Evolutionary conservation across 2,888 invertebrate genomes (phyloP).

Genomic region (Dorcus parallelipipedus): DNA sequence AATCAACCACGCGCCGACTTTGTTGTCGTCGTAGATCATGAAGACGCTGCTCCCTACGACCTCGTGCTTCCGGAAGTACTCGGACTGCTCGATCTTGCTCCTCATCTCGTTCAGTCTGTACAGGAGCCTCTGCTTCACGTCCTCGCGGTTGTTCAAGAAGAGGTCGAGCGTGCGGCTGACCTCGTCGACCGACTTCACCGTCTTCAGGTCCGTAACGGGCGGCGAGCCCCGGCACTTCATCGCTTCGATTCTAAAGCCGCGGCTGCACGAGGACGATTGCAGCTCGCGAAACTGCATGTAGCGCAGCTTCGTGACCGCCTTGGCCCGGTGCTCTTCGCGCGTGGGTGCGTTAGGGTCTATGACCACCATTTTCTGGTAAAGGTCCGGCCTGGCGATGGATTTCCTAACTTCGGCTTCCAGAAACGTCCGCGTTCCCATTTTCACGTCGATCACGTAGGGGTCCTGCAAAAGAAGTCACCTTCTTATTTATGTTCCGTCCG

Average conservation of each 20-base stretch:
- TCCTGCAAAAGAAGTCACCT: conserved; percentile 51
- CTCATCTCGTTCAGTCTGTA: conserved; percentile 75
- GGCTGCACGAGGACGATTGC: conserved; percentile 86
- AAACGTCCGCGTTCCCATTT: conserved; percentile 95
- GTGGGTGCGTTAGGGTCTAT: conserved; percentile 87
- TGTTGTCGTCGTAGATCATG: conserved; percentile 85
- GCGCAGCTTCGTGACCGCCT: conserved; percentile 90
- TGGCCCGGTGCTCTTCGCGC: conserved; percentile 71
- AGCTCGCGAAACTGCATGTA: conserved; percentile 96
- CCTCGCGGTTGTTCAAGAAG: conserved; percentile 67
- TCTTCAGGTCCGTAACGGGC: conserved; percentile 85
- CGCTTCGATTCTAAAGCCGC: conserved; percentile 95
- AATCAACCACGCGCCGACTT: conserved; percentile 92
- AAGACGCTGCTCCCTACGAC: conserved; percentile 92
- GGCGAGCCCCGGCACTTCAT: conserved; percentile 81
- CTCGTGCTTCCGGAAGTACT: conserved; percentile 84
- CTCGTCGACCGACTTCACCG: conserved; percentile 74
- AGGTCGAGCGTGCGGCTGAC: conserved; percentile 63
- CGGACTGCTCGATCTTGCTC: conserved; percentile 74
- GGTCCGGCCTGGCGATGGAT: conserved; percentile 74
- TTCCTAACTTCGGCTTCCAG: conserved; percentile 93
- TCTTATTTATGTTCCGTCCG: too few relatives aligned
- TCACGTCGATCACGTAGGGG: conserved; percentile 95
- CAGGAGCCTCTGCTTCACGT: conserved; percentile 66
- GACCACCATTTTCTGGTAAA: conserved; percentile 94